phyloP scores from a whole-genome alignment of 2,888 invertebrate species.

The Diabrotica balteata region DNA sequence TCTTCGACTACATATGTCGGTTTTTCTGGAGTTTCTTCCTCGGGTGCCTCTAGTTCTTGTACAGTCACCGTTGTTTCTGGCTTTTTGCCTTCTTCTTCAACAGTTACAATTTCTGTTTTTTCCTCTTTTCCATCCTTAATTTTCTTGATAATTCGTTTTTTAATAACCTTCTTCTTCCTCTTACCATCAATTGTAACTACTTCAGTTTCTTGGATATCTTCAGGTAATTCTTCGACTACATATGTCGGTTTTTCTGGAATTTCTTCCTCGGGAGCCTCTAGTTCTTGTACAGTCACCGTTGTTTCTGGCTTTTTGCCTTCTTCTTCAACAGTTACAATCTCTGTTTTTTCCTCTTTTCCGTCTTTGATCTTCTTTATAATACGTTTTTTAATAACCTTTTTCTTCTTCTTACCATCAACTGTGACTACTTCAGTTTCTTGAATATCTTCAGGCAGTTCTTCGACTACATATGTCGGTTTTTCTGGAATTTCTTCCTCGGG shows the following conservation, averaged over 20 bases:
- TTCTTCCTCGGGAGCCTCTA: conserved; percentile 47
- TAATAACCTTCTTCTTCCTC: conserved; percentile 37
- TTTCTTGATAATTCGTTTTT: conserved; percentile 56
- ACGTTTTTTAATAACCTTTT: no score
- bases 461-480: no score
- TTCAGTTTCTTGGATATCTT: conserved; percentile 44
- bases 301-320: conserved; percentile 53
- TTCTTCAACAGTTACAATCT: conserved; percentile 27
- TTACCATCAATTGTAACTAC: conserved; percentile 43
- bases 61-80: conserved; percentile 55
- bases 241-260: conserved; percentile 41
- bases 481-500: no score
- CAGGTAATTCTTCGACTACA: conserved; percentile 46
- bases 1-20: conserved; percentile 49
- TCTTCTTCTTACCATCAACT: no score
- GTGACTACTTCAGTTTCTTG: no score
- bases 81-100: conserved; percentile 52
- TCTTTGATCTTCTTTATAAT: no score
- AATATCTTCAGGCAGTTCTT: no score
- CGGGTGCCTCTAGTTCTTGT: conserved; percentile 47
- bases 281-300: conserved; percentile 51
- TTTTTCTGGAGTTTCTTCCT: conserved; percentile 45
- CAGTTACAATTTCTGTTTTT: conserved; percentile 55
- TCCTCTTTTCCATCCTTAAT: conserved; percentile 58
- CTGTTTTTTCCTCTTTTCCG: no score